Evolutionary conservation across 2,888 invertebrate genomes (phyloP).

Genomic region (Uropetala carovei): DNA sequence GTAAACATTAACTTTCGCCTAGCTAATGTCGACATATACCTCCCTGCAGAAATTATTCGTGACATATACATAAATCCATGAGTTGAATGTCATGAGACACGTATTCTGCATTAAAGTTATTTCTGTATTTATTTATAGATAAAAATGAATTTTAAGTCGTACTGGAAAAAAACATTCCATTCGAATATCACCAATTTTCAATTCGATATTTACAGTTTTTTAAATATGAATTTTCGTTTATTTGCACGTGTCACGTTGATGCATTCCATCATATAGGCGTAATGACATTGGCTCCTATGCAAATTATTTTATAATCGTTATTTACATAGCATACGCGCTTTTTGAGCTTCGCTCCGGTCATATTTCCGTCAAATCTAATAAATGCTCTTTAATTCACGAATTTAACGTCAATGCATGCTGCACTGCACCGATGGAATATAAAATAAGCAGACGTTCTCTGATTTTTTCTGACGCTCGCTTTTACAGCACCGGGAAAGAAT

Average conservation of each 20-base stretch:
- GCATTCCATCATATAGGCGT: not conserved
- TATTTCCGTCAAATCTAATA: conserved; percentile 6
- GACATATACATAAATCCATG: too few species aligned
- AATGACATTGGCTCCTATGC: not conserved
- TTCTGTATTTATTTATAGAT: too few species aligned
- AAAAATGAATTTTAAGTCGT: too few species aligned
- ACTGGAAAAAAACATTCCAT: too few species aligned
- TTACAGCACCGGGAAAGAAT: not conserved
- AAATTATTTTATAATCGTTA: conserved; percentile 14
- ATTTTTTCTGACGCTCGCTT: not conserved
- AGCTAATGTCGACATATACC: too few species aligned
- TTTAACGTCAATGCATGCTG: not conserved
- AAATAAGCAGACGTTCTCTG: not conserved
- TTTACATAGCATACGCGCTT: not conserved
- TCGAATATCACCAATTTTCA: too few species aligned
- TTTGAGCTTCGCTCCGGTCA: not conserved
- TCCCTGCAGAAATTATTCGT: too few species aligned
- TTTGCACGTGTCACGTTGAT: not conserved
- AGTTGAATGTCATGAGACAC: too few species aligned
- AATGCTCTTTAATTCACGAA: not conserved
- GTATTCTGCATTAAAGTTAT: too few species aligned
- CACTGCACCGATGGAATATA: not conserved
- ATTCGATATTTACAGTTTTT: too few species aligned
- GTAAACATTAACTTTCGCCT: too few species aligned
- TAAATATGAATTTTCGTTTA: too few species aligned